A percentile compares a stretch with the other conserved stretches of the same genome.
These are phyloP conservation scores for Dorcus parallelipipedus DNA, from an alignment of 2,888 invertebrate genomes.

Conservation along the genomic window DNA sequence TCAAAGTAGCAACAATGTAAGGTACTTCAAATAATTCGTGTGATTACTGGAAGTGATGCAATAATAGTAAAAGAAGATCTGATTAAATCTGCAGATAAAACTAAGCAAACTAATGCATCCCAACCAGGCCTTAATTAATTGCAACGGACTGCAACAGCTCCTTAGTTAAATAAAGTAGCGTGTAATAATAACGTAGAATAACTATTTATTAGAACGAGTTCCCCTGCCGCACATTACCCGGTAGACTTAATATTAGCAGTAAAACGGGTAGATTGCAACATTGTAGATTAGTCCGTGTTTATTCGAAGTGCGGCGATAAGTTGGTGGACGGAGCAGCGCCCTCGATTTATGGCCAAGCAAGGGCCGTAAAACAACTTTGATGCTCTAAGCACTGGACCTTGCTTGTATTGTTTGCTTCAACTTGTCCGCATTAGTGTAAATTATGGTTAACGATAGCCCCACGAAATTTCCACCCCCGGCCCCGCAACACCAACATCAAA, in stretches of 20 bases:
- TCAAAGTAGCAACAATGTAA: too few species aligned
- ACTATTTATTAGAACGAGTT: slow-evolving; percentile 29
- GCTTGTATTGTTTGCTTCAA: slow-evolving; percentile 16
- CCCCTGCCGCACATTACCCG: slow-evolving; percentile 32
- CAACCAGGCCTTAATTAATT: too few species aligned
- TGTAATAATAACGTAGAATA: slow-evolving; percentile 2
- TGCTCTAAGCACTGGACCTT: slow-evolving; percentile 22
- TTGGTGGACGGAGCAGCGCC: slow-evolving; percentile 29
- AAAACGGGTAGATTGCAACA: slow-evolving; percentile 35
- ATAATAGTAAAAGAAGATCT: too few species aligned
- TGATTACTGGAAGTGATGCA: too few species aligned
- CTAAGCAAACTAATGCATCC: too few species aligned
- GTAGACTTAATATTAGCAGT: slow-evolving; percentile 38
- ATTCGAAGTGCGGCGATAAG: slow-evolving; percentile 42
- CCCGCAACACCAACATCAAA: too few species aligned
- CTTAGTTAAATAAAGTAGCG: background rate
- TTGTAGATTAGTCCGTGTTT: slow-evolving; percentile 46
- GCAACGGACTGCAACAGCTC: too few species aligned
- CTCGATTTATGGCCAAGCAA: slow-evolving; percentile 37
- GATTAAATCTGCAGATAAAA: too few species aligned
- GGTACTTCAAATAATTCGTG: too few species aligned
- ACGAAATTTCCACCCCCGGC: background rate
- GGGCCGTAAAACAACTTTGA: slow-evolving; percentile 38
- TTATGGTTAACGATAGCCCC: slow-evolving; percentile 7
- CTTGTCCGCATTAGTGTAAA: slow-evolving; percentile 19